Conservation (phyloP, 2,888 invertebrate species). For the Tanaodytes sp. region DNA sequence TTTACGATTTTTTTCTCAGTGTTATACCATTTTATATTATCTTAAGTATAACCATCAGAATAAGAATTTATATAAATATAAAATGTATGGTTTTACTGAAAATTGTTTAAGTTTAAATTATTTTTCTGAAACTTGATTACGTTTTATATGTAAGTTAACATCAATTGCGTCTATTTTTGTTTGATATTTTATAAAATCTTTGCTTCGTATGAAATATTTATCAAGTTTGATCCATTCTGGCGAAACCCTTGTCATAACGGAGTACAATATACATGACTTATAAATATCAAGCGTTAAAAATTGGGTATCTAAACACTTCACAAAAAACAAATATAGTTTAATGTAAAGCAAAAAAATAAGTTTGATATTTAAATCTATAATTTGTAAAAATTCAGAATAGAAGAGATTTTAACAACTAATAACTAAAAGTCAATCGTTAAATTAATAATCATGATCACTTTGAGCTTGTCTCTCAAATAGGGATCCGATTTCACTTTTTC, state of each 20-base stretch:
- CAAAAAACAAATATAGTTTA: not conserved
- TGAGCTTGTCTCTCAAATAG: no score
- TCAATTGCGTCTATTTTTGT: slow-evolving; percentile 15
- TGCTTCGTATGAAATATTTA: slow-evolving; percentile 19
- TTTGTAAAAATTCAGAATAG: no score
- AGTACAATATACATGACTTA: slow-evolving; percentile 25
- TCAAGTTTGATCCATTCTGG: slow-evolving; percentile 35
- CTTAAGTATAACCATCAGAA: no score
- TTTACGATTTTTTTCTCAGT: no score
- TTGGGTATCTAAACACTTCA: slow-evolving; percentile 29
- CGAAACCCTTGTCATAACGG: slow-evolving; percentile 21
- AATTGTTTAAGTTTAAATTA: not conserved
- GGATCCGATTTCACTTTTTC: no score
- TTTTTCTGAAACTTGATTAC: no score
- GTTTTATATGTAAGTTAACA: no score
- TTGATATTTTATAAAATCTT: slow-evolving; percentile 34
- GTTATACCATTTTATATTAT: no score
- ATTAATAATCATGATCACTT: no score
- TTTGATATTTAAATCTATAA: not conserved
- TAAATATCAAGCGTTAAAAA: slow-evolving; percentile 26
- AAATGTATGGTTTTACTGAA: not conserved
- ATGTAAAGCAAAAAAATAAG: not conserved
- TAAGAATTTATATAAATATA: not conserved
- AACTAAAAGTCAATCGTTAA: no score
- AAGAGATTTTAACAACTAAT: no score